Base-by-base conservation (phyloP, 2,113 vertebrate genomes). In the Labrus mixtus region DNA sequence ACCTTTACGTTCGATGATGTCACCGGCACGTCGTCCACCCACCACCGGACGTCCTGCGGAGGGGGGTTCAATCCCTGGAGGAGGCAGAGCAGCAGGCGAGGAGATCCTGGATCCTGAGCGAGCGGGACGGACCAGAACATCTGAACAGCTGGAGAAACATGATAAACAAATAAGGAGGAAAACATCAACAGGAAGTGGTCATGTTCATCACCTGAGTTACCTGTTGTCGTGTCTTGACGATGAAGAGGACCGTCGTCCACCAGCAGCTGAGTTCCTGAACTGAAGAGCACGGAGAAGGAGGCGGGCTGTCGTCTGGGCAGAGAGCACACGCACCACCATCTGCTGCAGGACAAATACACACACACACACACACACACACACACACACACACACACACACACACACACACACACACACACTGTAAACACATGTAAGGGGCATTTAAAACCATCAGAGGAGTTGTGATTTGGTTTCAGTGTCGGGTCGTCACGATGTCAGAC, bases 71-170 rank as follows among this genome's bases (percentile, higher is more conserved):
- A 22, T 2, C 77, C 69, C 0, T 57, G 43, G 7, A 90, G 36
- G 17, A 90, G 1, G 43, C 90, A 91, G 57, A 91, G 73, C 55
- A 91, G 78, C 7, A 84, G 46, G 29, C 0, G 76, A 25, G 68
- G 51, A 57, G 78, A 10, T 19, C 13, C 45, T 8, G 71, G 46
- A n/a, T 66, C 68, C 45, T 37, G 29, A 1, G 51, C 5, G 20
- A 22, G 0, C 17, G 12, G 65, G 33, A 22, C 3, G 0, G 73
- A 74, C 0, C 19, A 67, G 1, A 88, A 11, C 0, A 87, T 22
- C 62, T 82, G 69, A 20, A 90, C n/a, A n/a, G n/a, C n/a, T n/a
- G n/a, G n/a, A n/a, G n/a, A n/a, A n/a, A n/a, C n/a, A n/a, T n/a
- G n/a, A n/a, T n/a, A n/a, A n/a, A n/a, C n/a, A n/a, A n/a, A n/a